Evolutionary conservation across 2,113 vertebrate genomes (phyloP).

Genomic region (Nyctibius bracteatus): DNA sequence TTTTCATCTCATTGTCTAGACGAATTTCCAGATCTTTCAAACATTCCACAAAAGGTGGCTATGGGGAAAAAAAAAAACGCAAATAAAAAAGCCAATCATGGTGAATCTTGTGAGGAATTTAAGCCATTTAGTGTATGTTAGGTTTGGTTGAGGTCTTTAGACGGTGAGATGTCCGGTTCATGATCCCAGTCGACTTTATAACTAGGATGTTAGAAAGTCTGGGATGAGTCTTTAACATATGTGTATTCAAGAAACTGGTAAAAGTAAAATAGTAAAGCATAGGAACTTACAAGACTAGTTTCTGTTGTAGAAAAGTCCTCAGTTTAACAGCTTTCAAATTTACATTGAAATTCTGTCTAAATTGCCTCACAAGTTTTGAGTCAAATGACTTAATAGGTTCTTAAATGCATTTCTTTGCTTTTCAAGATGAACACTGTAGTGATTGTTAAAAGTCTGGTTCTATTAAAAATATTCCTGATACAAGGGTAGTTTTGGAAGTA

Average conservation of each 20-base stretch:
- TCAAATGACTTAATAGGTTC: constrained; percentile 1
- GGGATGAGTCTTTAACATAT: not conserved
- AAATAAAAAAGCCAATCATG: not conserved
- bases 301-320: not conserved
- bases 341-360: not conserved
- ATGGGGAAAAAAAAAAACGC: not conserved
- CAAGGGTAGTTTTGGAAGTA: not conserved
- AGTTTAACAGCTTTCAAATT: not conserved
- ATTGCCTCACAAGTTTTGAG: not conserved
- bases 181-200: not conserved
- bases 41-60: not conserved
- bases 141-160: not conserved
- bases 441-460: not conserved
- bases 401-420: constrained; percentile 11
- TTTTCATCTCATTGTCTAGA: not conserved
- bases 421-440: not conserved
- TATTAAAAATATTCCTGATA: constrained; percentile 21
- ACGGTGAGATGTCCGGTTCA: not conserved
- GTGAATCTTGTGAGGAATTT: not conserved
- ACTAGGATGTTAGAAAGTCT: not conserved
- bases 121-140: not conserved
- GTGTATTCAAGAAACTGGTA: not conserved
- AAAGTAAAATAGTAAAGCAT: not conserved
- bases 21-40: not conserved
- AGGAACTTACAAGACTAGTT: not conserved